Percentiles rank a stretch among this genome's conserved stretches.
phyloP scores from a whole-genome alignment of 1,140 invertebrate species.

The Heliconius melpomene region DNA sequence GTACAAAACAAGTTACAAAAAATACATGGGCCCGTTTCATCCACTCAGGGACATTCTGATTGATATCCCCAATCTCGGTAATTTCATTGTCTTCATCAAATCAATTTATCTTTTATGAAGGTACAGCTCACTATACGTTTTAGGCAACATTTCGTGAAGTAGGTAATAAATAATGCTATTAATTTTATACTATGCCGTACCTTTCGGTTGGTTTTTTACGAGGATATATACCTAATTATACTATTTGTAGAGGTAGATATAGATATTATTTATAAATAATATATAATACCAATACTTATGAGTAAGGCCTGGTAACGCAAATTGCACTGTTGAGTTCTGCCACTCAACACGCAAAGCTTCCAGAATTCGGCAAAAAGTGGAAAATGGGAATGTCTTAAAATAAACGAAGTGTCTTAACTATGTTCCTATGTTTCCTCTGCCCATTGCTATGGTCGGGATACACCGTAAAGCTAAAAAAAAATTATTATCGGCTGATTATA shows the following conservation, averaged over 20 bases:
- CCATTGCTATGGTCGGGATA: too few species aligned
- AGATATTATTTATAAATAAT: not conserved
- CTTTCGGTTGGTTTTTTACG: not conserved
- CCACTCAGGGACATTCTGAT: not conserved
- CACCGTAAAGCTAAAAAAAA: not conserved
- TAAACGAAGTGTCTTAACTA: too few species aligned
- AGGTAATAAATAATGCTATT: conserved; percentile 1
- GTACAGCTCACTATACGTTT: not conserved
- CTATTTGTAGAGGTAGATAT: too few species aligned
- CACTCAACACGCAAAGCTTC: too few species aligned
- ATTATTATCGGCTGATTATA: not conserved
- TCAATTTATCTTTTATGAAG: not conserved
- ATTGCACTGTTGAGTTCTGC: too few species aligned
- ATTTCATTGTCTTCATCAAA: conserved; percentile 1
- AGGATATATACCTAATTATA: not conserved
- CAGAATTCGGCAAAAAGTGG: too few species aligned
- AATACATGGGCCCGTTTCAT: not conserved
- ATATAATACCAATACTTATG: too few species aligned
- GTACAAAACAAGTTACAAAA: not conserved
- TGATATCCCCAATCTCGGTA: not conserved
- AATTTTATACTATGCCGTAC: not conserved
- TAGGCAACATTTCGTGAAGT: not conserved
- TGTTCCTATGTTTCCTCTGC: too few species aligned
- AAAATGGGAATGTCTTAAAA: too few species aligned
- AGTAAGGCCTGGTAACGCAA: too few species aligned